A percentile compares a stretch with the other conserved stretches of the same genome.
phyloP scores from a whole-genome alignment of 1,140 invertebrate genomes.

The Drosophila asahinai region DNA sequence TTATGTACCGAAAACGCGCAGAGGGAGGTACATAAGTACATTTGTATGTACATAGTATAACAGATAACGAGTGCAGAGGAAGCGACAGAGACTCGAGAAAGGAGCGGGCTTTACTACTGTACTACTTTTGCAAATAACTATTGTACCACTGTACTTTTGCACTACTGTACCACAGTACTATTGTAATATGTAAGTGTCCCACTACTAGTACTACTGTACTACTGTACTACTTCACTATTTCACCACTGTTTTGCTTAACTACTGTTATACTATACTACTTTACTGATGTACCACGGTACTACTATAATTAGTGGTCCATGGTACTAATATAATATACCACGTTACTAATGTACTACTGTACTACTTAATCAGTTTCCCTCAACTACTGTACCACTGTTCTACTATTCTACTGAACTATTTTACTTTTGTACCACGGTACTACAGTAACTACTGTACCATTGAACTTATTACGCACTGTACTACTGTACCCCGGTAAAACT shows the following conservation, averaged over 20 bases:
- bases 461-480: too few relatives aligned
- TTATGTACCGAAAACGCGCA: constrained; percentile 16
- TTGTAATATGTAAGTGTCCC: background rate
- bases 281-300: background rate
- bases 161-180: background rate
- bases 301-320: too few relatives aligned
- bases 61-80: constrained; percentile 29
- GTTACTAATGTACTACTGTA: background rate
- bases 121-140: background rate
- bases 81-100: background rate
- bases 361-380: too few relatives aligned
- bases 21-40: background rate
- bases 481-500: background rate
- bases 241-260: background rate
- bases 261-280: too few relatives aligned
- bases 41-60: background rate
- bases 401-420: too few relatives aligned
- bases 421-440: background rate
- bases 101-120: too few relatives aligned
- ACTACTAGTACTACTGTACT: background rate
- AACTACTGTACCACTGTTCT: too few relatives aligned
- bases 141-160: background rate
- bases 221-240: background rate
- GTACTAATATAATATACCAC: too few relatives aligned
- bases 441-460: background rate